Conservation (phyloP, 2,113 vertebrate species). For the Pluvialis apricaria region DNA sequence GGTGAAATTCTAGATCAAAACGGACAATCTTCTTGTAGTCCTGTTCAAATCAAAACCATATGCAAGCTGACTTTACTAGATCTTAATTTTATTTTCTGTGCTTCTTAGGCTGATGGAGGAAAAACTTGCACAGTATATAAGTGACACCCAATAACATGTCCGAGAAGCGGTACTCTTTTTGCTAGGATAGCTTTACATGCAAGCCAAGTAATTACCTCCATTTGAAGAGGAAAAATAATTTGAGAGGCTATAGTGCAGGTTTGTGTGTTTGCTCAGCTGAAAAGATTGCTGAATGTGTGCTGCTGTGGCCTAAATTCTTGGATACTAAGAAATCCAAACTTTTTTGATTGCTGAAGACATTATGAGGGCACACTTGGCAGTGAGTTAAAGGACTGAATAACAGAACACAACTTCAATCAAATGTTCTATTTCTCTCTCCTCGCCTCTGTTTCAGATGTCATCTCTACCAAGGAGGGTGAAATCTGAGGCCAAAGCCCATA, state of each 20-base stretch:
- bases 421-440: background rate
- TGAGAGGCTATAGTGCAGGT: background rate
- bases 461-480: slow-evolving; percentile 65
- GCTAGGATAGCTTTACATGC: background rate
- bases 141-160: background rate
- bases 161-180: background rate
- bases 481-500: slow-evolving; percentile 34
- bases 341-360: background rate
- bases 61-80: background rate
- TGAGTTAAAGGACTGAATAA: background rate
- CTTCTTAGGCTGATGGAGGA: background rate
- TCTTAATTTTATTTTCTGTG: background rate
- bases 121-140: background rate
- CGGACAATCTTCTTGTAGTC: background rate
- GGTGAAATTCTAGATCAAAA: background rate
- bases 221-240: background rate
- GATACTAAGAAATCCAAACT: background rate
- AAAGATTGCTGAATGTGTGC: background rate
- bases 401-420: background rate
- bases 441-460: slow-evolving; percentile 66
- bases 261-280: background rate
- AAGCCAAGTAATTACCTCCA: background rate
- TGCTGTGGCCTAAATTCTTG: background rate
- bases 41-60: background rate
- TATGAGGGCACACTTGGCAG: background rate